Base-by-base conservation (phyloP, 2,113 vertebrate genomes). In the Poeciliopsis retropinna region DNA sequence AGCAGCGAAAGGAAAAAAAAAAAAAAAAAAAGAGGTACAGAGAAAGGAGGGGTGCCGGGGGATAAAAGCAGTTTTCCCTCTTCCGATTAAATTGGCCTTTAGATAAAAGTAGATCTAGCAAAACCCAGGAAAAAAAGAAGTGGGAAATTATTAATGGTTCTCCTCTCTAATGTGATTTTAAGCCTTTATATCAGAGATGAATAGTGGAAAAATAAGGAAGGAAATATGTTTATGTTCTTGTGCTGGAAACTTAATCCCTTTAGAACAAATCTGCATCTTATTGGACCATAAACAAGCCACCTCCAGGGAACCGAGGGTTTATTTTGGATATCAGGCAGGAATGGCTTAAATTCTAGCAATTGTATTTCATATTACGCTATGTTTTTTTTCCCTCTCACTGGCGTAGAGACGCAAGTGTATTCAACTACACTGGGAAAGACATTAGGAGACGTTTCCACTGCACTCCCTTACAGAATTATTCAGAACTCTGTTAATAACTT, bases 41-140 rank as follows among this genome's bases (percentile, higher is more conserved):
- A 64, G 72, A 67, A 70, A 64, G 54, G 71, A 74, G 84, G 70
- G 64, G 54, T 4, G 2, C 68, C 13, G 72, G 69, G 69, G 88
- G 71, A 86, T 85, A 80, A 85, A 88, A 88, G 87, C 60, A 78
- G 76, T 76, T 79, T 80, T 79, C 70, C 22, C 14, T 78, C 41
- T 67, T 74, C 73, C 19, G 61, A 89, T 90, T 88, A 85, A 88
- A 89, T 90, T 88, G 74, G 67, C 87, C 82, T 91, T 90, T 85
- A 82, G 80, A 89, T 88, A 87, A 91, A 89, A 88, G 84, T 68
- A 86, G 76, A 89, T 88, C 83, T 72, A 70, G 73, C 54, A 80
- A 85, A 85, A 87, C 64, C 67, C 64, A 80, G 28, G 80, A 77
- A 62, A 76, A 72, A 79, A 37, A 37, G 34, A 78, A 62, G 12